Base-by-base conservation (phyloP, 1,140 invertebrate genomes). In the Antheraea pernyi region DNA sequence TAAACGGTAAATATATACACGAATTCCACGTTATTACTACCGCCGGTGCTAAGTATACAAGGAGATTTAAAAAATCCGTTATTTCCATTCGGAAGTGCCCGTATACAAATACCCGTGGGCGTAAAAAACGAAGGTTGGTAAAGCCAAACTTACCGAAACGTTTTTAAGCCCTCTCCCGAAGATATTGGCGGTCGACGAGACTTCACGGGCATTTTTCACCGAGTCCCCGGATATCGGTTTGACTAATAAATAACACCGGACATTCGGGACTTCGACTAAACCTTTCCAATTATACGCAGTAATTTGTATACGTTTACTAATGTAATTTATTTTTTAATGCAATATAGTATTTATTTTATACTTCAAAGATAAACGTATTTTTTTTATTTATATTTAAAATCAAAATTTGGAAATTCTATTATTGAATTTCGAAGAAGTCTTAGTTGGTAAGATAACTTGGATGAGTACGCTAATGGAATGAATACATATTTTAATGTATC, bases 121-220 rank as follows among this genome's bases (percentile, higher is more conserved):
- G 64, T 75, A 78, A 84, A 82, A 81, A 81, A 77, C 74, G 77
- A 82, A 82, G 77, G 77, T 81, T 79, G 74, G 67, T 69, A 79
- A 75, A 78, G 78, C 73, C 72, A 76, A 80, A 78, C 72, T 82
- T 77, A 78, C 72, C 70, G 70, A 76, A 80, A 77, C 75, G 77
- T 78, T 84, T 82, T 84, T 83, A 82, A 82, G 77, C 76, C 78
- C 71, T 77, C 76, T 78, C 36, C 66, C 71, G 70, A 78, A 83
- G 78, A 80, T 82, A 85, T 83, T 80, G 77, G 79, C 81, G 81
- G 78, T 77, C 75, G 73, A 60, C 64, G 76, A 71, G 75, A 59
- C 61, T 68, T 60, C 62, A 60, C 22, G 66, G 73, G 70, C 71
- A 80, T 81, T 83, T 83, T 79, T 81, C 78, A 83, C 69, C 13